A percentile compares a stretch with the other conserved stretches of the same genome.
phyloP scores from a whole-genome alignment of 2,113 vertebrate species.

The Embiotoca jacksoni region DNA sequence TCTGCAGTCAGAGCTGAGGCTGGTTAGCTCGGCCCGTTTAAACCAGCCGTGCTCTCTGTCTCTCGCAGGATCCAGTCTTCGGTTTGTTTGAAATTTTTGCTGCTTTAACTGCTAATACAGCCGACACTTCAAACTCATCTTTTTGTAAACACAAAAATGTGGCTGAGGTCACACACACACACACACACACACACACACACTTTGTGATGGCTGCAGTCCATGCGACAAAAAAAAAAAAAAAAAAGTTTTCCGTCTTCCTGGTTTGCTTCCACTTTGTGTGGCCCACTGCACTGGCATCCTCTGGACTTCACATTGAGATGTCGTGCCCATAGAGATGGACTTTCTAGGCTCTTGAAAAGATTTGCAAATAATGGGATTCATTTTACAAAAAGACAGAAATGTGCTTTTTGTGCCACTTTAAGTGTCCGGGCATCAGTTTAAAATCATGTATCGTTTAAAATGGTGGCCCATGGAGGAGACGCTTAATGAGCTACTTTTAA shows the following conservation, averaged over 20 bases:
- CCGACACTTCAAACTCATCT: neutral
- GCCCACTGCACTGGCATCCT: no score
- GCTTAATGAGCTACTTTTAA: no score
- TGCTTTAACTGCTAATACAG: neutral
- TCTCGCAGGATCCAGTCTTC: neutral
- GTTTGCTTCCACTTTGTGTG: constrained; percentile 2
- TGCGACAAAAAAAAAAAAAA: neutral
- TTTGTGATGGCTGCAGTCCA: neutral
- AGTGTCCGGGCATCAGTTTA: no score
- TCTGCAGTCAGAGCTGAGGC: constrained; percentile 1
- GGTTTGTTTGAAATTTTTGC: constrained; percentile 9
- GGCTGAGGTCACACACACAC: neutral
- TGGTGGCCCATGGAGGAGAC: no score
- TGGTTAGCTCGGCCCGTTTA: neutral
- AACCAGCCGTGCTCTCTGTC: neutral
- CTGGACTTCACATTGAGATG: neutral
- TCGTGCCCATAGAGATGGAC: no score
- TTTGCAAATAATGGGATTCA: no score
- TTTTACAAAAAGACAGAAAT: no score
- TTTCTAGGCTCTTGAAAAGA: no score
- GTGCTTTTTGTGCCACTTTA: no score
- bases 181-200: neutral
- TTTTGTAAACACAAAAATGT: neutral
- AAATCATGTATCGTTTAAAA: no score
- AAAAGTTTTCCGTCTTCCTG: no score